Conservation (phyloP, 2,797 vertebrate genomes). For the Gambusia yucatana region DNA sequence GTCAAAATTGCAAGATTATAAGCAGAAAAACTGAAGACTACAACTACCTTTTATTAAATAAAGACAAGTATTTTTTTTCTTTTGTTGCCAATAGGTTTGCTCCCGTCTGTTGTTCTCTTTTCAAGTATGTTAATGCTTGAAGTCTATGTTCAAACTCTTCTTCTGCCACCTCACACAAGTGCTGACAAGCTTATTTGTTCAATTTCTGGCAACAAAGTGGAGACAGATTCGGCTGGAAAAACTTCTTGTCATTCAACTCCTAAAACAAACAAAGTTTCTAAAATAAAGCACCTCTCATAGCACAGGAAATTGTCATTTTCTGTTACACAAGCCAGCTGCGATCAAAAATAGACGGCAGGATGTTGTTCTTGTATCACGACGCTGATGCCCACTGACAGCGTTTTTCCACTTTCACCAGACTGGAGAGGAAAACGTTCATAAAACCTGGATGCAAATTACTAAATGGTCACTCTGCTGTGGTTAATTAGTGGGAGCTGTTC, state of each 20-base stretch:
- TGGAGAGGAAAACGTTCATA: conserved; percentile 24
- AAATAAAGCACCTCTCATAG: conserved; percentile 42
- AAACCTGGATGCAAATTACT: conserved; percentile 40
- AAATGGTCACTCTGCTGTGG: conserved; percentile 15
- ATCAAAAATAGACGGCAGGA: conserved; percentile 73
- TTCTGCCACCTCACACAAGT: conserved; percentile 9
- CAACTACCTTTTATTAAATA: background rate
- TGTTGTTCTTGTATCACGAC: conserved; percentile 59
- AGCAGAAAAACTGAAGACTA: background rate
- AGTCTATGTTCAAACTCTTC: conserved; percentile 6
- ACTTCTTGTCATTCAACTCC: conserved; percentile 29
- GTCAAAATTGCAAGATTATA: background rate
- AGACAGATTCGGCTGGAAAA: conserved; percentile 30
- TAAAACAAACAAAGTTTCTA: conserved; percentile 38
- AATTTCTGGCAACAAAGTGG: conserved; percentile 24
- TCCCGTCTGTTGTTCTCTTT: conserved; percentile 9
- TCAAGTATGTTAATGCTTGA: conserved; percentile 6
- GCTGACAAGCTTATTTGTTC: conserved; percentile 33
- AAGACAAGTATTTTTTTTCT: background rate
- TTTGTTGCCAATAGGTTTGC: background rate
- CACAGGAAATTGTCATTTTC: conserved; percentile 69
- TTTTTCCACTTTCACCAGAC: conserved; percentile 63
- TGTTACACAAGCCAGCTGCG: conserved; percentile 45
- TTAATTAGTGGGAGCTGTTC: conserved; percentile 32
- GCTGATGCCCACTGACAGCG: conserved; percentile 42